Evolutionary conservation across 2,888 invertebrate genomes (phyloP), one percentile per base, ranked within the genome.

Genomic region (Caenorhabditis drosophilae): DNA sequence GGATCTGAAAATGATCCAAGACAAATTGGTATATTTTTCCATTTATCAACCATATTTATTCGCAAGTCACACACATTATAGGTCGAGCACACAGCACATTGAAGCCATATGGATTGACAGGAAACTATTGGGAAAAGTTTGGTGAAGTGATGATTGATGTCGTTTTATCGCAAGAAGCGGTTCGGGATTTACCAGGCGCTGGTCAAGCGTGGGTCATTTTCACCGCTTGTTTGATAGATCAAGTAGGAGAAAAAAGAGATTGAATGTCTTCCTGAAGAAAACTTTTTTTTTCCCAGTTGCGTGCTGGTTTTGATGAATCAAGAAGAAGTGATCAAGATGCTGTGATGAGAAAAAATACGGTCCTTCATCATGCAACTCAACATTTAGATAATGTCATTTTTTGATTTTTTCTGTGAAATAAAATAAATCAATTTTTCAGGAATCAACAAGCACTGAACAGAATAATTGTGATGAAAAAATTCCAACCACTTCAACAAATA

Each of bases 161-260:
- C 6, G 82, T 82, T 3, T 57, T 82, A 18, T 69, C 70, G 9
- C 76, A 76, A 52, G 81, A 81, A 54, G 81, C 81, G 1, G 81
- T 81, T 4, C 40, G 81, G 36, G 81, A 81, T 48, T 66, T 82
- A 25, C 81, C 82, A 1, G 82, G 82, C 18, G 82, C 82, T 23
- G 80, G 80, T 7, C 82, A 82, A 38, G 82, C 82, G 2, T 82
- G 82, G 82, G 82, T 82, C 4, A 77, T 82, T 18, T 67, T 82
- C 53, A 81, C 80, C 0, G 82, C 82, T 1, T 82, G 82, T 58
- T 41, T 82, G 3, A 77, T 82, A 12, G 82, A 82, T 67, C 82
- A 81, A 62, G 75, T 73, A 62, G 15, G n/a, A n/a, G n/a, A n/a
- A n/a, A n/a, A n/a, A n/a, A n/a, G n/a, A n/a, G n/a, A n/a, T n/a